phyloP scores from a whole-genome alignment of 2,797 vertebrate genomes.

The Myotis planiceps region DNA sequence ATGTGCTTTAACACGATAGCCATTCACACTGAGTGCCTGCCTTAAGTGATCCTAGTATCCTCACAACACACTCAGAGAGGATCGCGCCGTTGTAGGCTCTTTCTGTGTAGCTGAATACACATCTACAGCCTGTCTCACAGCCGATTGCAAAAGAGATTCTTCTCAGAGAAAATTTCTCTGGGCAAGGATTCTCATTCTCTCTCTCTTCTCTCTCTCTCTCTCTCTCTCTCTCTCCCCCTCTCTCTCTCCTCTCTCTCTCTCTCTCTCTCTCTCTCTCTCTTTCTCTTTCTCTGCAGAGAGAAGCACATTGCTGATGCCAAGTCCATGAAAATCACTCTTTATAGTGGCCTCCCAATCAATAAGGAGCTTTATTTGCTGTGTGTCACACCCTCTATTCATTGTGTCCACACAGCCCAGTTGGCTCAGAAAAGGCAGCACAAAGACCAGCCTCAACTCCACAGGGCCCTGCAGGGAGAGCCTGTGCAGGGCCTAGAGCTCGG shows the following conservation, averaged over 20 bases:
- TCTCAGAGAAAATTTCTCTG: slow-evolving; percentile 15
- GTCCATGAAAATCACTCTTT: slow-evolving; percentile 39
- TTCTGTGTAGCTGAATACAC: background rate
- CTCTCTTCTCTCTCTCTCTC: background rate
- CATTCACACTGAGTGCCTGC: background rate
- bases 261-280: too few relatives aligned
- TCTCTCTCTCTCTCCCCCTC: background rate
- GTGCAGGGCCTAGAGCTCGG: background rate
- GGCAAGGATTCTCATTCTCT: background rate
- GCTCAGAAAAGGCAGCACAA: slow-evolving; percentile 31
- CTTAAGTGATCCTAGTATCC: background rate
- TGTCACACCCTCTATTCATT: slow-evolving; percentile 62
- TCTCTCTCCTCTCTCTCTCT: background rate
- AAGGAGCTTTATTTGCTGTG: slow-evolving; percentile 54
- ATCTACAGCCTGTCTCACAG: background rate
- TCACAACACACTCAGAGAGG: background rate
- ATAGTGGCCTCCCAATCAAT: slow-evolving; percentile 41
- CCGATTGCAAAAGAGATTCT: background rate
- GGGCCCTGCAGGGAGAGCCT: background rate
- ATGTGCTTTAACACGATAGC: background rate
- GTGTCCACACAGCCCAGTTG: slow-evolving; percentile 13
- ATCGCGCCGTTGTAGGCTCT: background rate
- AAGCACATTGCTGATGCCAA: background rate
- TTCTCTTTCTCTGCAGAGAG: background rate
- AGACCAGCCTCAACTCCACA: background rate